Base-by-base conservation (phyloP, 2,113 vertebrate species). In the Vireo altiloquus region DNA sequence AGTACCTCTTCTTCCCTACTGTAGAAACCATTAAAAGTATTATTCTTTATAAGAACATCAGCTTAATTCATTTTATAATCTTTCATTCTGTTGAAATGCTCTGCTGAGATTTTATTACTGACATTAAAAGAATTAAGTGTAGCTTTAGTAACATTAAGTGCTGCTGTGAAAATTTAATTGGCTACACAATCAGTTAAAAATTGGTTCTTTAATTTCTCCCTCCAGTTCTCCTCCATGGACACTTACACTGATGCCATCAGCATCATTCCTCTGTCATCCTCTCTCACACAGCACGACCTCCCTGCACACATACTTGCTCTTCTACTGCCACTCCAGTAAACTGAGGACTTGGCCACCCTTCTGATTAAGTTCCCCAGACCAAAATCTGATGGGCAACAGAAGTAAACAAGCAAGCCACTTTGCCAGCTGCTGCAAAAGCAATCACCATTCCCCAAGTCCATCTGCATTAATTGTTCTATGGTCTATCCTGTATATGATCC, bases 161-260 rank as follows among this genome's bases (percentile, higher is more conserved):
- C 42, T 88, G 61, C 90, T 70, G 60, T 77, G 59, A 92, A 90
- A 96, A 94, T 40, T 27, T 85, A 91, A 92, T 72, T 85, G 27
- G 74, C 50, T 70, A 46, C 37, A 74, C 25, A 88, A 75, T 79
- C 74, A 71, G 50, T 80, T 82, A 77, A 72, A 87, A 86, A 35
- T 9, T 19, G 10, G 23, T 61, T 37, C 24, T 72, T 90, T 82
- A 69, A 92, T 93, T 90, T 90, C 75, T 86, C 54, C 40, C 59
- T 86, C 59, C 37, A 64, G 37, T 64, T 90, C 53, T 82, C 35
- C 21, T 84, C 65, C 31, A 8, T 1, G 10, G 59, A 49, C 50
- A 68, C 71, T 64, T 60, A 69, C 42, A 72, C 7, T 8, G n/a
- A 90, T 3, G 7, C 63, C 54, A 28, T 24, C 64, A 66, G 50